Base-by-base conservation (phyloP, 2,888 invertebrate species). In the Sarcophaga carnaria region DNA sequence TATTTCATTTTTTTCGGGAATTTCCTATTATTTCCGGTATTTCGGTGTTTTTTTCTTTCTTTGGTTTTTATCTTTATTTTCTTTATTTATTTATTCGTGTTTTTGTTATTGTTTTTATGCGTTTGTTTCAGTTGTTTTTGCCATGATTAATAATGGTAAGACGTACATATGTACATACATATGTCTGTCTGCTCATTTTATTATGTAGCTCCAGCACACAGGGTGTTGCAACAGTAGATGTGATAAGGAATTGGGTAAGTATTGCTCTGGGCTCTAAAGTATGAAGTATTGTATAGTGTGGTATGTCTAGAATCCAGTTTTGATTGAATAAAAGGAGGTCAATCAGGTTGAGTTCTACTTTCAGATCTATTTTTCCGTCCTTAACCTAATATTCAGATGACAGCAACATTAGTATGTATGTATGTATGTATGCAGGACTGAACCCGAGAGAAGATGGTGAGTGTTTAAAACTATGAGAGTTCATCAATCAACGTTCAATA, bases 21-120 rank as follows among this genome's bases (percentile, higher is more conserved):
- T 83, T 86, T 80, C 80, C 63, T 59, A 59, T 80, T 80, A 87
- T 87, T 81, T 84, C 85, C 83, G 78, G 70, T 76, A 80, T 75
- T n/a, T 17, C 27, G 17, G 25, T 54, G 27, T 59, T 70, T 75
- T 66, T 37, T 69, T 76, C 37, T 79, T 17, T 78, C 11, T 81
- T 37, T 37, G 6, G 4, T 59, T 72, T 72, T 62, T 45, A 60
- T 60, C 4, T 27, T 71, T 54, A 0, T 17, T 14, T 14, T 17
- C 1, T 8, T 2, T 54, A 4, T 54, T 54, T 17, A 4, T 54
- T 54, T 54, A 1, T 49, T 49, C 3, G 12, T 74, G 20, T 47
- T 70, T 70, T 71, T 54, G 54, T 47, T 59, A 12, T 12, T 76
- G 76, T 47, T 77, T 20, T 72, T 49, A 22, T 17, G 64, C n/a